A percentile compares a stretch with the other conserved stretches of the same genome.
These are phyloP conservation scores for Morpho achilles DNA, from an alignment of 2,888 invertebrate species.

Conservation along the genomic window DNA sequence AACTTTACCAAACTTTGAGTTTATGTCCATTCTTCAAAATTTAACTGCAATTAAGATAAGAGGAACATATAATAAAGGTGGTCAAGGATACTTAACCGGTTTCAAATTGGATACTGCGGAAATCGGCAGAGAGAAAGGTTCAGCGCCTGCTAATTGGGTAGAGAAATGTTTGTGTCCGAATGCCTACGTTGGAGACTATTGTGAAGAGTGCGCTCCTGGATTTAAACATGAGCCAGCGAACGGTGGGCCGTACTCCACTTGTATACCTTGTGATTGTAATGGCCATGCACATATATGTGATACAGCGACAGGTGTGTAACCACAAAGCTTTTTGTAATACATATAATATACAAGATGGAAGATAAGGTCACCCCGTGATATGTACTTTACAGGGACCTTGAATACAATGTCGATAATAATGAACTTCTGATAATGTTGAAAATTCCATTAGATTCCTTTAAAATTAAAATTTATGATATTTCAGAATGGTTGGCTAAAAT, in stretches of 20 bases:
- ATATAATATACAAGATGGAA: no score
- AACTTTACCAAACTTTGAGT: slow-evolving; percentile 89
- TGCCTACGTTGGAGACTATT: slow-evolving; percentile 95
- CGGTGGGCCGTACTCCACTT: slow-evolving; percentile 95
- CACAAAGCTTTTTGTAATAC: not conserved
- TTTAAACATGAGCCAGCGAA: slow-evolving; percentile 94
- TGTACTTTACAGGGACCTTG: no score
- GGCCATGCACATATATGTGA: slow-evolving; percentile 98
- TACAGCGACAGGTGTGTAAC: slow-evolving; percentile 87
- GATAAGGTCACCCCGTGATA: no score
- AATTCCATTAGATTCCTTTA: no score
- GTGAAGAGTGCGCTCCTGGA: slow-evolving; percentile 98
- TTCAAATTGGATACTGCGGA: slow-evolving; percentile 94
- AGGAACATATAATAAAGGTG: slow-evolving; percentile 91
- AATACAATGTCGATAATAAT: no score
- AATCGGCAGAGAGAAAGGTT: slow-evolving; percentile 83
- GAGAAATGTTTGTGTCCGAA: slow-evolving; percentile 95
- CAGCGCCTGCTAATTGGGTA: slow-evolving; percentile 91
- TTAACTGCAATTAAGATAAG: slow-evolving; percentile 96
- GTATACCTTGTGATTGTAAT: slow-evolving; percentile 98
- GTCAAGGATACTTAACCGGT: slow-evolving; percentile 93
- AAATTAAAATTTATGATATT: no score
- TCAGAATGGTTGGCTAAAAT: no score
- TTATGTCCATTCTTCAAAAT: slow-evolving; percentile 95
- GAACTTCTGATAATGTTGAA: no score